phyloP scores from a whole-genome alignment of 2,888 invertebrate genomes.

The Netelia virgata region DNA sequence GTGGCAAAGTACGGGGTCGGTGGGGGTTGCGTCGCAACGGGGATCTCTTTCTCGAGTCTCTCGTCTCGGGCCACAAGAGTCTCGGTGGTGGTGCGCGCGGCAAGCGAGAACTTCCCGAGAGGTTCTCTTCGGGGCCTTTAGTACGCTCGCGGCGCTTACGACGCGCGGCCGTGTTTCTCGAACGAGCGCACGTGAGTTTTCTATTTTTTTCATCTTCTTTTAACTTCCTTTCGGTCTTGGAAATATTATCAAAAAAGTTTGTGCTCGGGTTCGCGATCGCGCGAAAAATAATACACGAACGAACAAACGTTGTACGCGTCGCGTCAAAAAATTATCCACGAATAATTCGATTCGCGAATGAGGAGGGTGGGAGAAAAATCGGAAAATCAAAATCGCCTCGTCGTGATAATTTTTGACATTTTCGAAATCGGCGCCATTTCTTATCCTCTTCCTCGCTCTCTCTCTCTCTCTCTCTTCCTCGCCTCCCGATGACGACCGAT shows the following conservation, averaged over 20 bases:
- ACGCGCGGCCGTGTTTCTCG: constrained; percentile 70
- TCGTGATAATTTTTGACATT: neutral
- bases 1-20: constrained; percentile 55
- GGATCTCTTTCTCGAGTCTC: constrained; percentile 41
- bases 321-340: neutral
- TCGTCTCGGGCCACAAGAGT: constrained; percentile 39
- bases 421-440: neutral
- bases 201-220: constrained; percentile 52
- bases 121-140: constrained; percentile 71
- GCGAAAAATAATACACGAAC: constrained; percentile 31
- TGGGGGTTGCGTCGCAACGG: constrained; percentile 72
- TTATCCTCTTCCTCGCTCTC: neutral
- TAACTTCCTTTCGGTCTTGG: constrained; percentile 7
- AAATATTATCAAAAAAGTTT: constrained; percentile 1
- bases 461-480: too few species aligned
- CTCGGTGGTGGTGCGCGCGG: constrained; percentile 59
- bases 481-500: constrained; percentile 51
- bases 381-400: neutral
- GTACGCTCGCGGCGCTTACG: constrained; percentile 83
- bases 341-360: neutral
- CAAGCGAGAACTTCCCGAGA: constrained; percentile 67
- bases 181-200: constrained; percentile 40
- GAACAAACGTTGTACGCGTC: neutral
- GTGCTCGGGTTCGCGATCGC: neutral
- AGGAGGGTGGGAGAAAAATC: neutral